Conservation (phyloP, 2,113 vertebrate species). For the Ahaetulla prasina region DNA sequence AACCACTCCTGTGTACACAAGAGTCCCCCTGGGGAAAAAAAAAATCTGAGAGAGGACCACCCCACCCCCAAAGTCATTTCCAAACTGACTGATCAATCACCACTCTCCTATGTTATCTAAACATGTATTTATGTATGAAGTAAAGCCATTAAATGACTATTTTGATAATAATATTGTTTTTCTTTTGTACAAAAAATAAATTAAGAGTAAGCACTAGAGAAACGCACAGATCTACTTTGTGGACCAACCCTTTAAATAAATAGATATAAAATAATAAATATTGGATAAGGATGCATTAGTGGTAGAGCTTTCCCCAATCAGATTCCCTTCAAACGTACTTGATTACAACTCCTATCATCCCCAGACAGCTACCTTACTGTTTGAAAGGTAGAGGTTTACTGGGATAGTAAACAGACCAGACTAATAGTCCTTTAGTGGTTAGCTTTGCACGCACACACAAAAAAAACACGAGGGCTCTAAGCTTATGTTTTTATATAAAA, state of each 20-base stretch:
- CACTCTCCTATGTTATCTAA: slow-evolving; percentile 91
- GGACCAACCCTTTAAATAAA: slow-evolving; percentile 88
- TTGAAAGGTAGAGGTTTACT: neutral
- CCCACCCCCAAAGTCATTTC: slow-evolving; percentile 73
- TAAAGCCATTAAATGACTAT: slow-evolving; percentile 99
- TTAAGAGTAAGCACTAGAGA: slow-evolving; percentile 83
- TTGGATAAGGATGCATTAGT: slow-evolving; percentile 77
- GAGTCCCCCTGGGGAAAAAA: slow-evolving; percentile 47
- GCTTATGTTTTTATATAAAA: slow-evolving; percentile 96
- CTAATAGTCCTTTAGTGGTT: slow-evolving; percentile 64
- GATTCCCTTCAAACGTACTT: neutral
- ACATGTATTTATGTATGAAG: slow-evolving; percentile 99
- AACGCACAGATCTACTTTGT: slow-evolving; percentile 89
- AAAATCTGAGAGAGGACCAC: slow-evolving; percentile 54
- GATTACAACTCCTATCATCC: neutral
- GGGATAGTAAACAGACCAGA: neutral
- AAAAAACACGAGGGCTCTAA: slow-evolving; percentile 62
- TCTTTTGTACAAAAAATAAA: slow-evolving; percentile 83
- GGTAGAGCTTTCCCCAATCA: slow-evolving; percentile 42
- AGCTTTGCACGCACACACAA: slow-evolving; percentile 75
- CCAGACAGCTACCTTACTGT: neutral
- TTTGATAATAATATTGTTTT: slow-evolving; percentile 99
- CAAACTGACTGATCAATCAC: slow-evolving; percentile 88
- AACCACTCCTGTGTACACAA: slow-evolving; percentile 77
- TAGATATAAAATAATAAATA: slow-evolving; percentile 66